Evolutionary conservation across 1,140 invertebrate genomes (phyloP).

Genomic region (Leptestheria dahalacensis): DNA sequence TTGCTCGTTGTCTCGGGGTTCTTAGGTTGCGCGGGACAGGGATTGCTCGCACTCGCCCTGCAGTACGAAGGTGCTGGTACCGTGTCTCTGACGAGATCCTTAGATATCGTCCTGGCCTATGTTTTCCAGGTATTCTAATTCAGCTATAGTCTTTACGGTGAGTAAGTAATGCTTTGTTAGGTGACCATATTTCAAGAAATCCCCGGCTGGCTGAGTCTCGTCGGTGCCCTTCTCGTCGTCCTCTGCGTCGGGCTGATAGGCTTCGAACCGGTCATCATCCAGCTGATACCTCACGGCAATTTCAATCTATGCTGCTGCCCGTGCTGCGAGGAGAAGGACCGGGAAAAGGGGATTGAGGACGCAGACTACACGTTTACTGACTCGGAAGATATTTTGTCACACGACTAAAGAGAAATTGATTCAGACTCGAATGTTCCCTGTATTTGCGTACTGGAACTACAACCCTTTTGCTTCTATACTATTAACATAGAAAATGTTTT

Average conservation of each 20-base stretch:
- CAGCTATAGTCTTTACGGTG: background rate
- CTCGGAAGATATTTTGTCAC: background rate
- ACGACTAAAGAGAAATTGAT: background rate
- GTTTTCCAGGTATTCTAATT: slow-evolving; percentile 27
- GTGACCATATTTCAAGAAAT: slow-evolving; percentile 34
- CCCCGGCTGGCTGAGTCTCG: slow-evolving; percentile 30
- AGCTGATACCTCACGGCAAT: background rate
- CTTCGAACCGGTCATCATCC: slow-evolving; percentile 24
- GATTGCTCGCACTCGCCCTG: slow-evolving; percentile 33
- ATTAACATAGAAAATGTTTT: background rate
- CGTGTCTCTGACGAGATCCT: slow-evolving; percentile 35
- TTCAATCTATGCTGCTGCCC: background rate
- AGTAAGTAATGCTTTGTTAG: slow-evolving; percentile 10
- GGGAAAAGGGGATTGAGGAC: background rate
- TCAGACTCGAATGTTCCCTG: background rate
- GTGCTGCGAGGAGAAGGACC: background rate
- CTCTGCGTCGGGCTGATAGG: slow-evolving; percentile 34
- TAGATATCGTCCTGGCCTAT: slow-evolving; percentile 36
- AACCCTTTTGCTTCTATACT: background rate
- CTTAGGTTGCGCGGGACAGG: slow-evolving; percentile 32
- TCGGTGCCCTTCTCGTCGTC: slow-evolving; percentile 33
- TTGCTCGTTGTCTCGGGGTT: slow-evolving; percentile 24
- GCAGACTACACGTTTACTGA: background rate
- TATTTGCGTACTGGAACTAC: background rate
- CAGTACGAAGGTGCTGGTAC: slow-evolving; percentile 36